Conservation (phyloP, 2,113 vertebrate species). For the Salvelinus sp. region DNA sequence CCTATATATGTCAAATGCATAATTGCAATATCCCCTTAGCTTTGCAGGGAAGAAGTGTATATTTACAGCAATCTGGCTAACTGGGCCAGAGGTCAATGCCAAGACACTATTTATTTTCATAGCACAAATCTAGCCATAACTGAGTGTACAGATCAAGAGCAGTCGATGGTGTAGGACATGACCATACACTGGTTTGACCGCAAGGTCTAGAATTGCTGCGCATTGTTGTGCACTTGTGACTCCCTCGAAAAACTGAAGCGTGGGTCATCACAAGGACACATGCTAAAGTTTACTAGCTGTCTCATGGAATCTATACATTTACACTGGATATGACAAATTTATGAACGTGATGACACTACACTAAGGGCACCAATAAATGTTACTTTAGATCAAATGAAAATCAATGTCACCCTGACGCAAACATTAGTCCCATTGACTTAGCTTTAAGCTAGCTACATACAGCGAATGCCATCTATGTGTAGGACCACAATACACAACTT, state of each 20-base stretch:
- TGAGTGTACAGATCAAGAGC: neutral
- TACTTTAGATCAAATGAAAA: neutral
- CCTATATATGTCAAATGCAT: too few species aligned
- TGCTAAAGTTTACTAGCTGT: neutral
- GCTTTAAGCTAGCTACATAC: constrained; percentile 24
- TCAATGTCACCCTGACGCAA: constrained; percentile 55
- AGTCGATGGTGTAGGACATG: neutral
- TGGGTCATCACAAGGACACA: constrained; percentile 72
- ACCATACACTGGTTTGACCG: neutral
- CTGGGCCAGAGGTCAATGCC: neutral
- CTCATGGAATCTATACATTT: neutral
- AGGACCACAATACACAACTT: too few species aligned
- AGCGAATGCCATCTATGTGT: neutral
- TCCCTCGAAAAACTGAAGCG: constrained; percentile 24
- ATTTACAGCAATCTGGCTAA: neutral
- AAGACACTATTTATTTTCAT: neutral
- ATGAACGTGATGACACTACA: neutral
- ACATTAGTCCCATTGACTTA: neutral
- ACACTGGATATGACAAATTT: neutral
- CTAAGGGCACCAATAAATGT: neutral
- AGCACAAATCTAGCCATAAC: neutral
- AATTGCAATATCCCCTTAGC: neutral
- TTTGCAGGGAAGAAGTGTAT: neutral
- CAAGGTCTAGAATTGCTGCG: neutral
- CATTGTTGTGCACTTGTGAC: constrained; percentile 13